phyloP scores from a whole-genome alignment of 1,140 invertebrate species.

The Drosophila obscura region DNA sequence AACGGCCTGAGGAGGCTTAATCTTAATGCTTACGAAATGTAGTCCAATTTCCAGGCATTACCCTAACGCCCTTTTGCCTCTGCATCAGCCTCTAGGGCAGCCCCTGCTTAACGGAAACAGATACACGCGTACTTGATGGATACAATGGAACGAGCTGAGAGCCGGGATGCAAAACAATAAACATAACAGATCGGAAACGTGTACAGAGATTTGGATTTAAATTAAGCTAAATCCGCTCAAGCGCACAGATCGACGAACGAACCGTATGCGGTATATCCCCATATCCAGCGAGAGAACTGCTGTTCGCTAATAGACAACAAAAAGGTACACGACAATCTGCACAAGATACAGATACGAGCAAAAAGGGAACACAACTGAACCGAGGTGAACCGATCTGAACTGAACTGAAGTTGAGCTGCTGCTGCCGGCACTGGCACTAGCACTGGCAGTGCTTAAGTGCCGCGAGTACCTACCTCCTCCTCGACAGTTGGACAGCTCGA shows the following conservation, averaged over 20 bases:
- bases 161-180: slow-evolving; percentile 51
- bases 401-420: slow-evolving; percentile 25
- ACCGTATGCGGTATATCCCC: slow-evolving; percentile 15
- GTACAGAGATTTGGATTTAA: slow-evolving; percentile 79
- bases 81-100: slow-evolving; percentile 25
- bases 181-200: slow-evolving; percentile 28
- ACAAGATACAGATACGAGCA: slow-evolving; percentile 52
- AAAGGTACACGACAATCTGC: slow-evolving; percentile 69
- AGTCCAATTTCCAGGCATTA: slow-evolving; percentile 55
- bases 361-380: slow-evolving; percentile 17
- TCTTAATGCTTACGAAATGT: slow-evolving; percentile 50
- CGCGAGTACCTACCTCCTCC: slow-evolving; percentile 44
- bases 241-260: slow-evolving; percentile 35
- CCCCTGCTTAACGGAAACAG: slow-evolving; percentile 37
- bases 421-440: no score
- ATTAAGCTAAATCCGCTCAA: slow-evolving; percentile 81
- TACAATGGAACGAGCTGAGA: slow-evolving; percentile 25
- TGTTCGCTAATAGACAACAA: slow-evolving; percentile 76
- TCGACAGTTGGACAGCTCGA: slow-evolving; percentile 61
- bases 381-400: no score
- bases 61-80: slow-evolving; percentile 37
- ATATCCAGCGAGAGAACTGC: slow-evolving; percentile 37
- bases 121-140: slow-evolving; percentile 22
- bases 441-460: slow-evolving; percentile 68
- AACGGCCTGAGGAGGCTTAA: slow-evolving; percentile 32